Conservation (phyloP, 35 echinoderm and acorn worm species). For the Amphiura filiformis region DNA sequence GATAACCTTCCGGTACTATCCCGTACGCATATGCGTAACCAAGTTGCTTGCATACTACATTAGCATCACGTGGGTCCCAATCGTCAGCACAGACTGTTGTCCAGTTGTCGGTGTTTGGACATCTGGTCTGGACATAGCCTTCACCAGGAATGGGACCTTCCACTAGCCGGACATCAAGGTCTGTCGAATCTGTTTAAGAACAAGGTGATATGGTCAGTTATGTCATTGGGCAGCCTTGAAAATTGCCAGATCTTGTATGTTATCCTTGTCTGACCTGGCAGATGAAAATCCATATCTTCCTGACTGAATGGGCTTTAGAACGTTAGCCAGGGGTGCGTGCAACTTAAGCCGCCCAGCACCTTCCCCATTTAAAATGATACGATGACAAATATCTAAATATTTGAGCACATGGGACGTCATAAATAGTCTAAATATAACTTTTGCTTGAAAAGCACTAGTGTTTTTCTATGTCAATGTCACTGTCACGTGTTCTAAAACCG, state of each 20-base stretch:
- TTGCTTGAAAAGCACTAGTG: too few relatives aligned
- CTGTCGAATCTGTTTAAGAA: background rate
- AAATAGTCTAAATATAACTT: too few relatives aligned
- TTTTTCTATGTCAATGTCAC: too few relatives aligned
- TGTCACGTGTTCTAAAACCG: too few relatives aligned
- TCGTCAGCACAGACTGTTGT: background rate
- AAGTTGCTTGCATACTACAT: too few relatives aligned
- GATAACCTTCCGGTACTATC: background rate
- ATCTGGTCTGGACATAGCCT: background rate
- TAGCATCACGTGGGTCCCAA: background rate
- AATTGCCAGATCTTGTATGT: too few relatives aligned
- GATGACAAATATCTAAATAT: too few relatives aligned
- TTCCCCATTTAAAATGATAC: too few relatives aligned
- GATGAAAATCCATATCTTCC: background rate
- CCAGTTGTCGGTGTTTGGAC: background rate
- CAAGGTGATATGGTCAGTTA: background rate
- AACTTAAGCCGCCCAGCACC: background rate
- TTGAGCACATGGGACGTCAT: too few relatives aligned
- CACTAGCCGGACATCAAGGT: background rate
- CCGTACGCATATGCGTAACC: background rate
- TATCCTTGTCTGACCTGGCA: background rate
- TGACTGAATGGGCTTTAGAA: background rate
- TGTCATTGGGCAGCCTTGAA: too few relatives aligned
- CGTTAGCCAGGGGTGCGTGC: background rate
- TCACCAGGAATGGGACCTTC: background rate